A percentile compares a stretch with the other conserved stretches of the same genome.
Conservation (phyloP, 2,113 vertebrate species). For the Ahaetulla prasina region DNA sequence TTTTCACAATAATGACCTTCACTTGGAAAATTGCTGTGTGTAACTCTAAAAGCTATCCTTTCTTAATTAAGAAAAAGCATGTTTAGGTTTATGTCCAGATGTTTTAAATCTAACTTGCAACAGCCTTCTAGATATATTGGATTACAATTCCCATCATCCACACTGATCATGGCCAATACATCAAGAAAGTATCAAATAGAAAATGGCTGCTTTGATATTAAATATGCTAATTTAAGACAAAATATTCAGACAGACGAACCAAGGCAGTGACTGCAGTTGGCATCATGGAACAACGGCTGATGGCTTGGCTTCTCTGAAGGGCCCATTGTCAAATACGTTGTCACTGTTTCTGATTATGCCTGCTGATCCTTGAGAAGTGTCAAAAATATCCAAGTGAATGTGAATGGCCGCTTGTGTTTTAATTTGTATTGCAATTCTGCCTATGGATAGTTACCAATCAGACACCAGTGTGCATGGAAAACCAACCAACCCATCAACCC, state of each 20-base stretch:
- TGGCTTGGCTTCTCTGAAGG: background rate
- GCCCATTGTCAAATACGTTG: background rate
- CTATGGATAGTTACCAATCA: background rate
- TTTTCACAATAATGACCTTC: background rate
- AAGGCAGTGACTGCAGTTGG: background rate
- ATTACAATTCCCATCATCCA: background rate
- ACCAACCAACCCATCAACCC: background rate
- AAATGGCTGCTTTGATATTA: background rate
- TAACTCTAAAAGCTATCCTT: background rate
- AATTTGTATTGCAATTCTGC: background rate
- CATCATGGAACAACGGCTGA: background rate
- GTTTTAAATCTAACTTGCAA: background rate
- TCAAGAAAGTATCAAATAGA: background rate
- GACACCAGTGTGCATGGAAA: background rate
- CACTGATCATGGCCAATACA: background rate
- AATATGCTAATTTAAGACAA: background rate
- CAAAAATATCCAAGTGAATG: background rate
- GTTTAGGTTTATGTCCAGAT: background rate
- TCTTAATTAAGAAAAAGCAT: background rate
- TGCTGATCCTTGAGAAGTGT: background rate
- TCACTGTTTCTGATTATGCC: background rate
- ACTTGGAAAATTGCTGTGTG: background rate
- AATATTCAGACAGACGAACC: background rate
- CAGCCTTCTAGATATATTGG: background rate
- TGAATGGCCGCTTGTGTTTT: background rate